Conservation (phyloP, 2,797 vertebrate species). For the Hypotaenidia okinawae region DNA sequence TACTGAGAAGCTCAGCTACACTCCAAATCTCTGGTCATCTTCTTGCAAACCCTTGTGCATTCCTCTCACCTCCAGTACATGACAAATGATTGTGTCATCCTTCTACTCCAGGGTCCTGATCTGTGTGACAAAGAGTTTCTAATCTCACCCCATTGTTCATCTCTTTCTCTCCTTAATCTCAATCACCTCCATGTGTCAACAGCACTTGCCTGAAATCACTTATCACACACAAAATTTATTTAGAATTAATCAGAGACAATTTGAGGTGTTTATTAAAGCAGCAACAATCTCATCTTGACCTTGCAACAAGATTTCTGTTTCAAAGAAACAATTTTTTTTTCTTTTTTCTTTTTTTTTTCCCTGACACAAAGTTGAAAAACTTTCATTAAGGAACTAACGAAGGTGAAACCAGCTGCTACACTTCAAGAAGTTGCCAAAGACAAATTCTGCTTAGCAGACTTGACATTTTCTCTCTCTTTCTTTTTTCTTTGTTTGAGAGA, state of each 20-base stretch:
- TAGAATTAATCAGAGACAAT: constrained; percentile 67
- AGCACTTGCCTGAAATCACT: constrained; percentile 58
- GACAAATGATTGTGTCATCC: constrained; percentile 47
- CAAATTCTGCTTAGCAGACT: background rate
- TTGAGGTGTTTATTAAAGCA: constrained; percentile 62
- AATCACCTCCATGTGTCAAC: constrained; percentile 47
- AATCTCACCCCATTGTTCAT: constrained; percentile 66
- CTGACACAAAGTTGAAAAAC: background rate
- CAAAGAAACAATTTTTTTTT: background rate
- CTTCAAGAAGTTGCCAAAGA: background rate
- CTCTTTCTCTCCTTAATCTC: constrained; percentile 64
- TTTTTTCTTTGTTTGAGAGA: background rate
- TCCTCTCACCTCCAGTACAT: background rate
- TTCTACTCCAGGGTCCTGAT: constrained; percentile 34
- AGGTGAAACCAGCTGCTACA: background rate
- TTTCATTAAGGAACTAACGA: background rate
- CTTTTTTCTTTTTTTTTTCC: too few species aligned
- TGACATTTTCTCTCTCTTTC: background rate
- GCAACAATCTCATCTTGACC: constrained; percentile 47
- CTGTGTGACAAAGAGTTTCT: constrained; percentile 46
- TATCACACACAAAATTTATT: constrained; percentile 25
- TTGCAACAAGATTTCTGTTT: constrained; percentile 31
- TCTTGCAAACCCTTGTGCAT: constrained; percentile 18
- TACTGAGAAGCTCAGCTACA: background rate
- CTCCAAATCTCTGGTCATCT: background rate